These are phyloP conservation scores for Mus spicilegus DNA, from an alignment of 2,113 vertebrate species.

Conservation along the genomic window DNA sequence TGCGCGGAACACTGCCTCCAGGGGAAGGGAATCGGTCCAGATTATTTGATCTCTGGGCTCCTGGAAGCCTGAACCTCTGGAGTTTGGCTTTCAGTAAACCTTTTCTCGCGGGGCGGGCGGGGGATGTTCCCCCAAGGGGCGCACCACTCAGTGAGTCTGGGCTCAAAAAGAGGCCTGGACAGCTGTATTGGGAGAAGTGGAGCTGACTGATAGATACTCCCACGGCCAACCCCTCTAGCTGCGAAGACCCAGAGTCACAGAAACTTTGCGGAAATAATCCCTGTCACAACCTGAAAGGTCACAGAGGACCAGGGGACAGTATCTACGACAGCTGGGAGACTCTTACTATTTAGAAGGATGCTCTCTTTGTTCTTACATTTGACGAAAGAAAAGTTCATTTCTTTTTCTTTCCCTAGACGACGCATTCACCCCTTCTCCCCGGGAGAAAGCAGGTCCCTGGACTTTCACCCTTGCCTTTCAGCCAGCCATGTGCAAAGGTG, in stretches of 20 bases:
- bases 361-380: constrained; percentile 54
- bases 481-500: accelerated
- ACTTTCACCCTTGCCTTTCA: not conserved
- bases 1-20: accelerated
- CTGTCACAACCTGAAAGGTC: not conserved
- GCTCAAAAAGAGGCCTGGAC: not conserved
- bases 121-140: not conserved
- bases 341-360: constrained; percentile 31
- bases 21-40: accelerated
- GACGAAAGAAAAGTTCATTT: constrained; percentile 17
- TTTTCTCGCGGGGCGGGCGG: not conserved
- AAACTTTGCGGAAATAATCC: not conserved
- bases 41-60: accelerated
- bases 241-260: accelerated
- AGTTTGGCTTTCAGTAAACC: not conserved
- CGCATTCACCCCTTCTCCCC: not conserved
- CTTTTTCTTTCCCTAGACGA: not conserved
- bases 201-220: no score
- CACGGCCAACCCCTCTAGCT: accelerated
- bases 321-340: accelerated
- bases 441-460: not conserved
- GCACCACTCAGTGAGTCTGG: not conserved
- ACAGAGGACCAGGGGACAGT: not conserved
- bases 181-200: not conserved
- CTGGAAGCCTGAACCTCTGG: not conserved